phyloP scores from a whole-genome alignment of 2,888 invertebrate species.

The Lepas anatifera region DNA sequence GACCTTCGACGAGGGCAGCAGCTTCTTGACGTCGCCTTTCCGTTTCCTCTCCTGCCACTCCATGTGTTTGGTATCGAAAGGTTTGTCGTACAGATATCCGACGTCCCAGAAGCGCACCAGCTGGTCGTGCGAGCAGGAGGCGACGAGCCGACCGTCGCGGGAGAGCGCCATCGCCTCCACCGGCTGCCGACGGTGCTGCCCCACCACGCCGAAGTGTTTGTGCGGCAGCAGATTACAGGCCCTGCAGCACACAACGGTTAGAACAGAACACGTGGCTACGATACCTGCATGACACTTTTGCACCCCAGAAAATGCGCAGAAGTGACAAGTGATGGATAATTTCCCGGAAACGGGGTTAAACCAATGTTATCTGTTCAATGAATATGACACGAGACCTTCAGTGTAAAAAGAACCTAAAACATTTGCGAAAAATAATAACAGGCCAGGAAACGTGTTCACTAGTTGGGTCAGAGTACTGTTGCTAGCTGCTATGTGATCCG shows the following conservation, averaged over 20 bases:
- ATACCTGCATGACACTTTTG: no score
- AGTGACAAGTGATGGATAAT: no score
- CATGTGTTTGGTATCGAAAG: not conserved
- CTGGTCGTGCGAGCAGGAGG: conserved; percentile 1
- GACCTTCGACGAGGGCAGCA: conserved; percentile 5
- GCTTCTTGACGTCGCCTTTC: not conserved
- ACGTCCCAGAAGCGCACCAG: conserved; percentile 8
- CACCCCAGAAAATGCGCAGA: no score
- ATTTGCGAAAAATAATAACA: no score
- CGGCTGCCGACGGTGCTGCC: not conserved
- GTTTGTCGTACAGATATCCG: not conserved
- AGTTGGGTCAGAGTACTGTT: no score
- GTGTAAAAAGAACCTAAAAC: no score
- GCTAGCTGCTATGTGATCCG: no score
- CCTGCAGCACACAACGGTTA: no score
- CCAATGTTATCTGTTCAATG: not conserved
- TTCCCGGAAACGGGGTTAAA: not conserved
- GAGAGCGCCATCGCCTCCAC: conserved; percentile 5
- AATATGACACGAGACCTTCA: not conserved
- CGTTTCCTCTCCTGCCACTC: not conserved
- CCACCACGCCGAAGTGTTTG: conserved; percentile 8
- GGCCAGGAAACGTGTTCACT: no score
- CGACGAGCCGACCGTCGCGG: not conserved
- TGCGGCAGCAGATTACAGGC: conserved; percentile 4
- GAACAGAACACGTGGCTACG: no score